phyloP scores from a whole-genome alignment of 2,797 vertebrate genomes.

The Phalloptychus januarius region DNA sequence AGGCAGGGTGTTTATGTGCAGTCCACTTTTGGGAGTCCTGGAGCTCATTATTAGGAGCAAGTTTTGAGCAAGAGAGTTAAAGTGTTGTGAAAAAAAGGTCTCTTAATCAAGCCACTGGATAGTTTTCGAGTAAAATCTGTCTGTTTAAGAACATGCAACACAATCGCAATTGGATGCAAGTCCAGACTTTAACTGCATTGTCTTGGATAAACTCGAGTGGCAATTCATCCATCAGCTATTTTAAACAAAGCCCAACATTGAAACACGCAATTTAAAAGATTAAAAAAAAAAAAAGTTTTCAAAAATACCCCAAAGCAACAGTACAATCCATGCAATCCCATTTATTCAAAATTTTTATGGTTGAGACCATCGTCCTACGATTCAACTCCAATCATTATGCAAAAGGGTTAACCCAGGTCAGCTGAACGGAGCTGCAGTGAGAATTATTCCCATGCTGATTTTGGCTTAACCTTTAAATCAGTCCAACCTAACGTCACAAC shows the following conservation, averaged over 20 bases:
- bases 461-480: neutral
- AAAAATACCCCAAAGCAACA: neutral
- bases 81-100: slow-evolving; percentile 2
- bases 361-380: neutral
- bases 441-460: neutral
- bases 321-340: neutral
- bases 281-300: neutral
- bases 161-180: neutral
- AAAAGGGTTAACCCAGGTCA: neutral
- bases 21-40: slow-evolving; percentile 31
- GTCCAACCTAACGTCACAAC: slow-evolving; percentile 31
- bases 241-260: neutral
- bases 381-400: neutral
- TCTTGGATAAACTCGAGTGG: neutral
- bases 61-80: slow-evolving; percentile 20
- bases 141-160: neutral
- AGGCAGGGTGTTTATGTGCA: slow-evolving; percentile 9
- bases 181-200: neutral
- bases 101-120: neutral
- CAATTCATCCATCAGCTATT: neutral
- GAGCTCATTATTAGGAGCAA: slow-evolving; percentile 41
- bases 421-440: neutral
- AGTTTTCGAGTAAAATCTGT: neutral
- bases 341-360: neutral
- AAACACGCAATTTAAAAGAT: neutral